Evolutionary conservation across 2,888 invertebrate species (phyloP), one percentile per base, ranked within the genome.

Genomic region (Sepioteuthis lessoniana): DNA sequence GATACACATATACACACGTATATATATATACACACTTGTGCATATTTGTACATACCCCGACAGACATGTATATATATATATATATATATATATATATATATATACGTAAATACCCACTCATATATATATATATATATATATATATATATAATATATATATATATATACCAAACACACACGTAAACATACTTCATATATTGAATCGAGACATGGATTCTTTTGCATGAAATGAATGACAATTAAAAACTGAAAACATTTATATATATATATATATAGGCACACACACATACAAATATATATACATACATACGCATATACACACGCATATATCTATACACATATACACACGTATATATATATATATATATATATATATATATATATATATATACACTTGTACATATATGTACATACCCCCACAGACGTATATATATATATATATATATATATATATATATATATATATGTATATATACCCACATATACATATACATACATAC

Each of bases 1-100:
- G 3, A 76, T n/a, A n/a, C 8, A 76, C 8, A 76, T 76, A 76
- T n/a, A 76, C 5, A 76, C 8, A 31, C 5, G 8, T 31, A 76
- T n/a, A n/a, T 76, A 76, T 76, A 76, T 76, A 76, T n/a, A 76
- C 5, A 76, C 8, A 76, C 8, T 5, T 76, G 8, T n/a, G 10
- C 8, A 76, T 76, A 76, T 76, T 5, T 76, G n/a, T n/a, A n/a
- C n/a, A n/a, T n/a, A n/a, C n/a, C n/a, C n/a, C n/a, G n/a, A n/a
- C n/a, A n/a, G n/a, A 76, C 8, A 76, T 76, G 8, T 76, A 76
- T 76, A 76, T 76, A 76, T 76, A 76, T 76, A 76, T 76, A 76
- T 76, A 76, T 76, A 76, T 76, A 76, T 76, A 76, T 76, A 76
- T 76, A 76, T 76, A 76, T 76, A 76, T 76, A 76, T 76, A 76